Percentiles rank a stretch among this genome's conserved stretches.
phyloP scores from a whole-genome alignment of 92 coral and sea anemone genomes.

The Desmophyllum pertusum region DNA sequence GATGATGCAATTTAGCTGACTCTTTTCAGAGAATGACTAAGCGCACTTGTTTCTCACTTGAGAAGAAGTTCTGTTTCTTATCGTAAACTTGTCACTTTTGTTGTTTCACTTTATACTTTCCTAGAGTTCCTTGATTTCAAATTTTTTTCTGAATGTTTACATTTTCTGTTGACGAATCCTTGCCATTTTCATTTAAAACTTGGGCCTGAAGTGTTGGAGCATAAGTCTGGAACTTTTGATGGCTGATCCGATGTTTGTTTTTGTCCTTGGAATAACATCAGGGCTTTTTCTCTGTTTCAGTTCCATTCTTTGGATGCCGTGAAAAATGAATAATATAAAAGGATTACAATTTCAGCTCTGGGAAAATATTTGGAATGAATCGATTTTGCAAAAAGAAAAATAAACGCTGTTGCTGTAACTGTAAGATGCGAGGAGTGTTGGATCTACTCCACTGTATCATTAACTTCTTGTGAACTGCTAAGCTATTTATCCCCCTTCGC shows the following conservation, averaged over 20 bases:
- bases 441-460: too few relatives aligned
- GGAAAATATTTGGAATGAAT: not conserved
- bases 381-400: too few relatives aligned
- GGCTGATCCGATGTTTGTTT: slow-evolving; percentile 14
- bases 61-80: slow-evolving; percentile 6
- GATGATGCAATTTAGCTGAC: not conserved
- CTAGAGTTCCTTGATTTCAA: slow-evolving; percentile 26
- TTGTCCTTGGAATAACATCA: slow-evolving; percentile 35
- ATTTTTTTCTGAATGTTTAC: slow-evolving; percentile 34
- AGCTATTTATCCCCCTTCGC: too few relatives aligned
- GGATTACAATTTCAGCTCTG: not conserved
- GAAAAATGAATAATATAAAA: not conserved
- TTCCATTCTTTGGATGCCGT: slow-evolving; percentile 1
- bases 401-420: too few relatives aligned
- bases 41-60: slow-evolving; percentile 75
- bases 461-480: too few relatives aligned
- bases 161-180: not conserved
- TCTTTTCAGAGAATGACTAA: slow-evolving; percentile 69
- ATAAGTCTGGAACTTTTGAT: slow-evolving; percentile 47
- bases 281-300: slow-evolving; percentile 1
- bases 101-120: slow-evolving; percentile 28
- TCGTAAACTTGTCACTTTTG: slow-evolving; percentile 21
- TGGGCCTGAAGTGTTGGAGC: slow-evolving; percentile 12
- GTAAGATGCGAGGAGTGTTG: too few relatives aligned
- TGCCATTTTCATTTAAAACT: slow-evolving; percentile 20